phyloP scores from a whole-genome alignment of 2,113 vertebrate species.

The Leiothrix lutea region DNA sequence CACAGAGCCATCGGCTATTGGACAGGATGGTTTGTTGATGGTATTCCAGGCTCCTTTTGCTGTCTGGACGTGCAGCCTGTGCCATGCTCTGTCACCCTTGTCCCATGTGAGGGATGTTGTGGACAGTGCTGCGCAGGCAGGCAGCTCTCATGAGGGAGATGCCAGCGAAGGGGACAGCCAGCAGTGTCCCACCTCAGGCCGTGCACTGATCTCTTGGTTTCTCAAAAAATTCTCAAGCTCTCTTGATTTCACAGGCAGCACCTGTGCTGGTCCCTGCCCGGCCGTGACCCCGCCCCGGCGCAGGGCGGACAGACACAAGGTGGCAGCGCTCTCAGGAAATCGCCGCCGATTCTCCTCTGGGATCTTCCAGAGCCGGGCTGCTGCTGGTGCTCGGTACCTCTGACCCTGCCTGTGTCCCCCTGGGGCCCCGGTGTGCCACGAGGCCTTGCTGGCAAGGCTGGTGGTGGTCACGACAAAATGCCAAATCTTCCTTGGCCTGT shows the following conservation, averaged over 20 bases:
- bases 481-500: not conserved
- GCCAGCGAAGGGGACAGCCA: not conserved
- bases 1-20: not conserved
- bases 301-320: not conserved
- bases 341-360: not conserved
- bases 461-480: fast-evolving
- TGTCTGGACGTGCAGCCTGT: not conserved
- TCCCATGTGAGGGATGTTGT: fast-evolving
- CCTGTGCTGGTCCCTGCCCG: fast-evolving
- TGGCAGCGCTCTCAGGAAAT: conserved; percentile 27
- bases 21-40: not conserved
- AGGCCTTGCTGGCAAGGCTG: not conserved
- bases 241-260: fast-evolving
- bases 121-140: not conserved
- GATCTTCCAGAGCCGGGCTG: not conserved
- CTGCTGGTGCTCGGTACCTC: not conserved
- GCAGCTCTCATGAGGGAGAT: fast-evolving
- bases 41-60: not conserved
- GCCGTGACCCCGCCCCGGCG: fast-evolving
- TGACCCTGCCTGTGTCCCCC: fast-evolving
- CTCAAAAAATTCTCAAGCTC: not conserved
- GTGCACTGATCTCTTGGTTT: fast-evolving
- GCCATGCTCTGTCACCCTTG: fast-evolving
- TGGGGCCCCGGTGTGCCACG: too few species aligned
- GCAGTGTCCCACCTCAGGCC: not conserved